Evolutionary conservation across 1,140 invertebrate genomes (phyloP), one percentile per base, ranked within the genome.

Genomic region (Zaprionus vittiger): DNA sequence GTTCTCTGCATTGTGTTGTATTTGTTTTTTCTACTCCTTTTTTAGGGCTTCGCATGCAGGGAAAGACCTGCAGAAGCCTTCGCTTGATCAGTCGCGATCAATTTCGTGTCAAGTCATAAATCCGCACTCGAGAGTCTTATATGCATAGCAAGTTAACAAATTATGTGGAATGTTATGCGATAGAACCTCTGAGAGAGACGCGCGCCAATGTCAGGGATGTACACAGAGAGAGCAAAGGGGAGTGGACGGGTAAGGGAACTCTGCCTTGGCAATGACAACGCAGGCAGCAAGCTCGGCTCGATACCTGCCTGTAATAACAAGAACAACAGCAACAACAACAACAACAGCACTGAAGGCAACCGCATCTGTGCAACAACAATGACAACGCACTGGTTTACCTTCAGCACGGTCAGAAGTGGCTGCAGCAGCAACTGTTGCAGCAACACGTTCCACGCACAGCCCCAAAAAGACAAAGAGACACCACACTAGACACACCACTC

Each of bases 351-450:
- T 44, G 41, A 5, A 44, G 41, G 41, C 41, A 56, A 17, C 73
- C 81, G 49, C 67, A 76, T 77, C 78, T 56, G 38, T 61, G 59
- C 73, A 87, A 87, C 80, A 87, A 87, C 83, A 89, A 90, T 84
- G 84, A 89, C 84, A 80, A 64, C 73, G 84, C 84, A 87, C 84
- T 87, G 84, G 85, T 90, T 90, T 90, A 90, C 85, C 85, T 90
- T 90, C 85, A 82, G 85, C 65, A 77, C 85, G 85, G 85, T 82
- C 85, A 90, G 84, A 64, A 69, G 62, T 49, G 65, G 60, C 71
- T 49, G 52, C 78, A 61, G 37, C 57, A 54, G 17, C 44, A 38
- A 24, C 63, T 56, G 22, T 60, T 54, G 73, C 67, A 52, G 55
- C 73, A 52, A 44, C 60, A 54, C 31, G 63, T 44, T 64, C 28